These are phyloP conservation scores for Trachymyrmex septentrionalis DNA, from an alignment of 1,140 invertebrate genomes.

Conservation along the genomic window DNA sequence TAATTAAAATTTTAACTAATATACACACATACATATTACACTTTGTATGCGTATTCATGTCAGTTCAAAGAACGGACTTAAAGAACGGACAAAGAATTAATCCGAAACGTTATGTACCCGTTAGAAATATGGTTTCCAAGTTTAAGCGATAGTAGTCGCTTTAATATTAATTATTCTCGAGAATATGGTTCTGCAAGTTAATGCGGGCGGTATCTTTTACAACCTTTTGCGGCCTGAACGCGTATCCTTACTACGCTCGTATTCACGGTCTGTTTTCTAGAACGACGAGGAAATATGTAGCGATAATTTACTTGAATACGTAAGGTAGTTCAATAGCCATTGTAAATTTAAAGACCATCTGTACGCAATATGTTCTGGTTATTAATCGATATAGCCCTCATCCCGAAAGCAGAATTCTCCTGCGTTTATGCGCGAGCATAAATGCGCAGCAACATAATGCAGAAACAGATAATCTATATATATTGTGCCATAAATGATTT, in stretches of 20 bases:
- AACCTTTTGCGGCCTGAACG: not conserved
- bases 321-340: slow-evolving; percentile 9
- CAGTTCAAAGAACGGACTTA: not conserved
- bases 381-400: slow-evolving; percentile 53
- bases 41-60: not conserved
- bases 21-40: not conserved
- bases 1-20: slow-evolving; percentile 17
- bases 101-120: not conserved
- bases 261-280: slow-evolving; percentile 46
- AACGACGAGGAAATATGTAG: not conserved
- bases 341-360: slow-evolving; percentile 39
- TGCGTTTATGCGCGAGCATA: slow-evolving; percentile 37
- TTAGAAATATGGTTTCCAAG: slow-evolving; percentile 25
- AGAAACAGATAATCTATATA: not conserved
- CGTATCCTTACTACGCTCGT: slow-evolving; percentile 6
- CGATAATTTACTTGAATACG: slow-evolving; percentile 48
- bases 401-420: slow-evolving; percentile 15
- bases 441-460: slow-evolving; percentile 22
- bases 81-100: not conserved
- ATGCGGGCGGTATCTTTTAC: slow-evolving; percentile 55
- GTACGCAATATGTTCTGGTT: slow-evolving; percentile 17
- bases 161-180: slow-evolving; percentile 65
- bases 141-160: slow-evolving; percentile 39
- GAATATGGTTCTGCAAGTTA: slow-evolving; percentile 39
- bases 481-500: slow-evolving; percentile 18